phyloP scores from a whole-genome alignment of 2,888 invertebrate species.

The Euplagia quadripunctaria region DNA sequence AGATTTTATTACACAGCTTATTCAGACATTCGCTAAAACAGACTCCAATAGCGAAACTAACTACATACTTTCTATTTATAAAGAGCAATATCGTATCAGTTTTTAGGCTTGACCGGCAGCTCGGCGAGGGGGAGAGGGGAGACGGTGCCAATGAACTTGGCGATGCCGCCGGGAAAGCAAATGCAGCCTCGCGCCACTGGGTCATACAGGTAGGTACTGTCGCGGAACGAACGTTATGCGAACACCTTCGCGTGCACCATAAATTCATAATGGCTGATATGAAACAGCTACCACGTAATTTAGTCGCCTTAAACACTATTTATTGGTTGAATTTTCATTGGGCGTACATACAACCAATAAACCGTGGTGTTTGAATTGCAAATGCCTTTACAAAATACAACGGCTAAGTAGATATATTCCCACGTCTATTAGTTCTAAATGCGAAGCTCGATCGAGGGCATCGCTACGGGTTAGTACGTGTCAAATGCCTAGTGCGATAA shows the following conservation, averaged over 20 bases:
- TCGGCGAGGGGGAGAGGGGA: constrained; percentile 47
- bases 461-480: constrained; percentile 38
- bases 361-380: constrained; percentile 69
- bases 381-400: constrained; percentile 64
- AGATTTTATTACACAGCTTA: constrained; percentile 49
- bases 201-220: constrained; percentile 76
- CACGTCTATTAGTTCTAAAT: constrained; percentile 69
- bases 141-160: constrained; percentile 82
- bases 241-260: constrained; percentile 64
- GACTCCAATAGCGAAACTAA: constrained; percentile 70
- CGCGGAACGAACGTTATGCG: constrained; percentile 66
- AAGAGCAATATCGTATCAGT: constrained; percentile 75
- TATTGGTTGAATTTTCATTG: constrained; percentile 68
- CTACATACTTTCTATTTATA: constrained; percentile 77
- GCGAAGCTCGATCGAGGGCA: constrained; percentile 46
- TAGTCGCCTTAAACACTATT: constrained; percentile 60
- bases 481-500: constrained; percentile 42
- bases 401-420: constrained; percentile 65
- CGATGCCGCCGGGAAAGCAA: constrained; percentile 78
- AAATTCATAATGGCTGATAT: constrained; percentile 57
- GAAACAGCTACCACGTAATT: constrained; percentile 62
- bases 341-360: constrained; percentile 62
- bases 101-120: constrained; percentile 68
- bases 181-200: constrained; percentile 75
- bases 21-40: constrained; percentile 64